Percentiles rank a stretch among this genome's conserved stretches.
phyloP scores from a whole-genome alignment of 2,797 vertebrate species.

The Ciconia nigra region DNA sequence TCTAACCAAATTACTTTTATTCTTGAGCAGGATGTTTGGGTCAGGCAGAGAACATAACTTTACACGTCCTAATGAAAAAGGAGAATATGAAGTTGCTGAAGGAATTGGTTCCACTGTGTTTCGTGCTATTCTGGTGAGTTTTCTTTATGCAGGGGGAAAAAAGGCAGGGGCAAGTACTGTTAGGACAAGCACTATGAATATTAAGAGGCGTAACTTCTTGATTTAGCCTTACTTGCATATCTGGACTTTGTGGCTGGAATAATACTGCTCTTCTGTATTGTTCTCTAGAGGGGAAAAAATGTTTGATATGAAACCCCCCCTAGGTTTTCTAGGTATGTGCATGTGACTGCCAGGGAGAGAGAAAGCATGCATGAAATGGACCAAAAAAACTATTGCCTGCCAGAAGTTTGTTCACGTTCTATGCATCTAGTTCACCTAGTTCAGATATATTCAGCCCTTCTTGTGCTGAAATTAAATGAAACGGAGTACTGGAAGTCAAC shows the following conservation, averaged over 20 bases:
- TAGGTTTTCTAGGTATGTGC: background rate
- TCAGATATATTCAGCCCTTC: background rate
- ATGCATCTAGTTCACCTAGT: background rate
- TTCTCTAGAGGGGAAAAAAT: background rate
- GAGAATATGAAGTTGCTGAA: constrained; percentile 96
- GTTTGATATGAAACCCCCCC: background rate
- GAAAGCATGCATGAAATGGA: background rate
- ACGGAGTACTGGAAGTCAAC: background rate
- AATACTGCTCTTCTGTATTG: background rate
- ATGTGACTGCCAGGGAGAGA: background rate
- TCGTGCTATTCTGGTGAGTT: constrained; percentile 94
- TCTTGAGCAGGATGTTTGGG: constrained; percentile 92
- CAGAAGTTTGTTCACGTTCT: background rate
- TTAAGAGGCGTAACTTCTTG: background rate
- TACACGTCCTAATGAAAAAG: constrained; percentile 97
- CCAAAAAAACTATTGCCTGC: background rate
- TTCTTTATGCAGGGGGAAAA: background rate
- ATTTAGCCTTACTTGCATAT: background rate
- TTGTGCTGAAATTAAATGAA: background rate
- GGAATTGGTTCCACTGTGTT: constrained; percentile 99
- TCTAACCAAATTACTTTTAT: background rate
- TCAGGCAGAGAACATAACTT: constrained; percentile 99
- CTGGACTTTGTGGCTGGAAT: background rate
- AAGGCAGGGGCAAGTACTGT: background rate
- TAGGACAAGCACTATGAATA: background rate